Evolutionary conservation across 1,140 invertebrate species (phyloP), one percentile per base, ranked within the genome.

Genomic region (Macrobrachium nipponense): DNA sequence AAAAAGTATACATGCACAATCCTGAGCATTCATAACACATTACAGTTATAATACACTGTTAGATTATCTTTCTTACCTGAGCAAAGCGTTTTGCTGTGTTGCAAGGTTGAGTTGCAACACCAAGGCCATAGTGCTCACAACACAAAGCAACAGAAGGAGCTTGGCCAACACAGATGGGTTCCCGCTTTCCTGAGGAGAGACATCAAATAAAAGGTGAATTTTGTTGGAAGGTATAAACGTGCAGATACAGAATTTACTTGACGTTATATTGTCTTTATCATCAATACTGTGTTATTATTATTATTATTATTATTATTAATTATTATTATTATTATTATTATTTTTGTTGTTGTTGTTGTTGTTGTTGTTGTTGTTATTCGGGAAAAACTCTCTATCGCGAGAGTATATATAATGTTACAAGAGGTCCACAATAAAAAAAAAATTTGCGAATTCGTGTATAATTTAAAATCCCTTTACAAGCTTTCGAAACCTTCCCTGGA

Each of bases 71-170:
- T 2, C 76, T 23, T 23, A 86, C 83, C 77, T 86, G 77, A 86
- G 83, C 83, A 86, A 62, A 23, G 80, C 59, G 77, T 80, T 86
- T 43, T 86, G 83, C 15, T 86, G 83, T 60, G 79, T 86, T 20
- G 83, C 78, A 51, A 86, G 77, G 77, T 86, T 86, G 23, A 86
- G 66, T 66, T 86, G 83, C 43, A 86, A 68, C 15, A 86, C 83
- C 7, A 86, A 68, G 15, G 83, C 83, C 83, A 86, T 86, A 59
- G 76, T 86, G 83, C 83, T 86, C 44, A 86, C 83, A 7, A 86
- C 77, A 27, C 83, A 86, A 66, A 86, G 64, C 27, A 79, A 18
- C 66, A 86, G 61, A 76, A 86, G 59, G 23, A 86, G 10, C 66
- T 58, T 79, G 44, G 80, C 23, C 66, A 80, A 18, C 64, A 80